Base-by-base conservation (phyloP, 2,797 vertebrate species). In the Graptemys geographica region DNA sequence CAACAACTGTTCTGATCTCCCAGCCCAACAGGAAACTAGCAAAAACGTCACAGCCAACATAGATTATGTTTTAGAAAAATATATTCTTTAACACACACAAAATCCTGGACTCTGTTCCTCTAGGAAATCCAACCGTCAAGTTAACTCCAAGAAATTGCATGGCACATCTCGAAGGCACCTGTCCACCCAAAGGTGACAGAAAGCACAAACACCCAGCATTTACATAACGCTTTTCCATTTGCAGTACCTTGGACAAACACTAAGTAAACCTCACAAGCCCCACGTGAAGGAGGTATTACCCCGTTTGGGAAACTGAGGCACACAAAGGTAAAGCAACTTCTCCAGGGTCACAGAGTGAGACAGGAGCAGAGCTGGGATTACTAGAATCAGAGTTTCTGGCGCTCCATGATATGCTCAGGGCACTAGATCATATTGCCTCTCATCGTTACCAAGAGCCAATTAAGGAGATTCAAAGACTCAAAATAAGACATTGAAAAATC, bases 11-110 rank as follows among this genome's bases (percentile, higher is more conserved):
- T 31, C 28, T 33, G 59, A 33, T 31, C 81, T 78, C 87, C 87
- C 11, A 1, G 3, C 0, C 11, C 10, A 8, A 53, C 6, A 7
- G 69, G 55, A 41, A 31, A 44, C 47, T 1, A 3, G 53, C 47
- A 31, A 9, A 41, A 11, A 44, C 41, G 18, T 51, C 23, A 7
- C 25, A 16, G 79, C 80, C 65, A 37, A 57, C 81, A 31, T 1
- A 8, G 8, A 51, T 31, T 23, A 18, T 16, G 28, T 9, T 51
- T n/a, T 8, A 47, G 59, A 62, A 62, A 62, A 62, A 62, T 5
- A 33, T 33, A 33, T 62, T 62, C 31, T 62, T 33, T 31, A 33
- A 62, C 31, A 27, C 59, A 41, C 33, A 4, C 53, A 12, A 44
- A 65, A 41, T 47, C 44, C 25, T 9, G 12, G 25, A 44, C 44